Evolutionary conservation across 2,113 vertebrate species (phyloP), one percentile per base, ranked within the genome.

Genomic region (Acanthochromis polyacanthus): DNA sequence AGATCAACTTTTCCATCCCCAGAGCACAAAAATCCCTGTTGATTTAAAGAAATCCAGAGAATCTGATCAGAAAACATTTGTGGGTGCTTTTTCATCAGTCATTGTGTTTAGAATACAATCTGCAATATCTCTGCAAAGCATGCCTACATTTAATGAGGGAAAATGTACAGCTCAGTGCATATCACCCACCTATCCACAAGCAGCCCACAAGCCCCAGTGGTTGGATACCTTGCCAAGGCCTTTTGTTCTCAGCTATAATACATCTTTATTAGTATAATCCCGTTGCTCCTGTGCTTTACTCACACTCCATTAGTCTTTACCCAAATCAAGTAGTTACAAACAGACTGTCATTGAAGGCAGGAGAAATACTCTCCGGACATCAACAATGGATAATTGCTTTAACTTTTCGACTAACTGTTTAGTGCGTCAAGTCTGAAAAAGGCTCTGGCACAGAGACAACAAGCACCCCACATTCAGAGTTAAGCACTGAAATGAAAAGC

Each of bases 261-360:
- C 86, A 90, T 94, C 92, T 93, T 93, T 93, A 94, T 94, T 93
- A 92, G 83, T 81, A 82, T 88, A 88, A 93, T 92, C 92, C 92
- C 72, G 62, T 69, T 71, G 86, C 90, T 89, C 79, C 84, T 67
- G 59, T 85, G 83, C 90, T 91, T 84, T 90, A 80, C 82, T 85
- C 83, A 89, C 91, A 91, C 89, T 89, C 88, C 85, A 93, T 93
- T 92, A 92, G 88, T 94, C 93, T 92, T 90, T 90, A 92, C 91
- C 90, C 86, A 88, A 91, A 94, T 91, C 88, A 83, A 82, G 88
- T 87, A 88, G 88, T 81, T 90, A 90, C 87, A 91, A 90, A 88
- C 87, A 86, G 59, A 88, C 91, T 90, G 87, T 86, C 88, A 92
- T 84, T 89, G 88, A 93, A 92, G 80, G 84, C 77, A 84, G 72